Evolutionary conservation across 2,888 invertebrate species (phyloP).

Genomic region (Matsumyia berberina): DNA sequence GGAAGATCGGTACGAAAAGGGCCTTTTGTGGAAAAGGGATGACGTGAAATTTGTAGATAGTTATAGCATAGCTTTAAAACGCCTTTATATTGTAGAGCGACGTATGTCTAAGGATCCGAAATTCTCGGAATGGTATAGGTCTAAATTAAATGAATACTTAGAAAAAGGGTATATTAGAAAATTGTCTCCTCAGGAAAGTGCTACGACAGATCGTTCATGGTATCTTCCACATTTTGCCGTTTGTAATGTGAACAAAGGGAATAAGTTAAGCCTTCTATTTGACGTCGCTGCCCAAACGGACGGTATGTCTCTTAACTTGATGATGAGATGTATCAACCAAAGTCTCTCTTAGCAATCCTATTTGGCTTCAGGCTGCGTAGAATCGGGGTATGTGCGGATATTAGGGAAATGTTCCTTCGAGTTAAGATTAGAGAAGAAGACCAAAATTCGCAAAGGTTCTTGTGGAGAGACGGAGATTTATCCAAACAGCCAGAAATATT

Average conservation of each 20-base stretch:
- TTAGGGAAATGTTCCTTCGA: not conserved
- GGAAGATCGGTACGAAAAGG: slow-evolving; percentile 19
- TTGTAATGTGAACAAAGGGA: not conserved
- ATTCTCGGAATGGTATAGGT: slow-evolving; percentile 4
- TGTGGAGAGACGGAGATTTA: slow-evolving; percentile 54
- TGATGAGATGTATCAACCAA: not conserved
- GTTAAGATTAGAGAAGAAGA: not conserved
- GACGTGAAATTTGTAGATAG: slow-evolving; percentile 7
- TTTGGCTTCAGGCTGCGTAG: not conserved
- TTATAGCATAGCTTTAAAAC: slow-evolving; percentile 4
- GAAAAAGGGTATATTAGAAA: slow-evolving; percentile 6
- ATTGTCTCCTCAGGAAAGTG: not conserved
- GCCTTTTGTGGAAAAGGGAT: slow-evolving; percentile 14
- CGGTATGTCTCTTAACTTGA: not conserved
- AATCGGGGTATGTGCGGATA: not conserved
- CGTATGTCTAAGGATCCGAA: slow-evolving; percentile 1
- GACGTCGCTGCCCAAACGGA: not conserved
- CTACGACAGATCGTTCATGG: not conserved
- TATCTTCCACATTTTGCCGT: slow-evolving; percentile 3
- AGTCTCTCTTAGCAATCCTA: not conserved
- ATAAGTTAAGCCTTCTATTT: not conserved
- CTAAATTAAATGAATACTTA: slow-evolving; percentile 18
- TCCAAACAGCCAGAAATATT: not conserved
- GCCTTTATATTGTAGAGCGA: slow-evolving; percentile 2
- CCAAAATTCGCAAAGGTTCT: slow-evolving; percentile 31